A percentile compares a stretch with the other conserved stretches of the same genome.
phyloP scores from a whole-genome alignment of 2,797 vertebrate genomes.

The Diceros bicornis region DNA sequence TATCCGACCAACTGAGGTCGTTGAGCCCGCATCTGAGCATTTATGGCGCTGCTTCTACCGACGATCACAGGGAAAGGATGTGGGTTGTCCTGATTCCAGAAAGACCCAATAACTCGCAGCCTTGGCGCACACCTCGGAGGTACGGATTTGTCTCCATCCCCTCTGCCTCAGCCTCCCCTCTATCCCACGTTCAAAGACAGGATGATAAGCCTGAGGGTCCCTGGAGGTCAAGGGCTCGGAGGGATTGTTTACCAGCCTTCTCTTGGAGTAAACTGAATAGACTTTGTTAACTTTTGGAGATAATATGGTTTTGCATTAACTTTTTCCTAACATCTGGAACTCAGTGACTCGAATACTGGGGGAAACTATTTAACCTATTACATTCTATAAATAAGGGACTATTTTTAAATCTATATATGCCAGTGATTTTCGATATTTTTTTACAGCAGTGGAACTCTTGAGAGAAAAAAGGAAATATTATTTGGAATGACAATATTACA shows the following conservation, averaged over 20 bases:
- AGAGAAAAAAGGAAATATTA: background rate
- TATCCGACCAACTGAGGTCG: background rate
- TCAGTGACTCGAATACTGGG: background rate
- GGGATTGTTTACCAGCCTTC: background rate
- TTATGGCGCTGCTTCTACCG: background rate
- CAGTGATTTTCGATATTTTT: background rate
- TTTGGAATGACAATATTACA: conserved; percentile 6
- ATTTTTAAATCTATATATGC: background rate
- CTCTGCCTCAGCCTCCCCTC: background rate
- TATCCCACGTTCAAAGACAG: background rate
- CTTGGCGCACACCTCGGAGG: background rate
- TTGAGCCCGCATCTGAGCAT: background rate
- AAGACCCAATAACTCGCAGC: background rate
- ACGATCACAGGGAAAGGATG: background rate
- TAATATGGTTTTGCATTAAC: conserved; percentile 5
- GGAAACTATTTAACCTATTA: background rate
- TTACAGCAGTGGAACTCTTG: background rate
- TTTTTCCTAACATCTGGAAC: background rate
- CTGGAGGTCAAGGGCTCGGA: background rate
- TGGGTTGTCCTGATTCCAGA: background rate
- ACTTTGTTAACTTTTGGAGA: background rate
- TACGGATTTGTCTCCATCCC: background rate
- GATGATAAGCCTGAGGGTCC: background rate
- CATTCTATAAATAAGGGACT: background rate
- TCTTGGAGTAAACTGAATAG: background rate